A percentile compares a stretch with the other conserved stretches of the same genome.
Evolutionary conservation across 2,113 vertebrate species (phyloP).

Genomic region (Hippocampus comes): DNA sequence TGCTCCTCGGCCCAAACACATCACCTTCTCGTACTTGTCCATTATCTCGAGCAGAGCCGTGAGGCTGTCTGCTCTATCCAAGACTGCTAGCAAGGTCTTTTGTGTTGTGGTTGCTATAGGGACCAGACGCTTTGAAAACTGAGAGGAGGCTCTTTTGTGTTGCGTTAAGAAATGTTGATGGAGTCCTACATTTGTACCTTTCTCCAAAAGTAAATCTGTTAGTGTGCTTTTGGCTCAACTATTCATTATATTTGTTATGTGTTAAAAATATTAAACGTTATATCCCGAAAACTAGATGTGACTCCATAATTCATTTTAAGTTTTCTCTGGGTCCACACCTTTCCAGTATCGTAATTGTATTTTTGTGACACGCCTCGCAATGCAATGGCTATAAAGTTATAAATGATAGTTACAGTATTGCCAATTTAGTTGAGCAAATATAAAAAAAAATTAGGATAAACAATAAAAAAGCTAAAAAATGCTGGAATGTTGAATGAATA

Average conservation of each 20-base stretch:
- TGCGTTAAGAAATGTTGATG: background rate
- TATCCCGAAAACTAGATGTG: background rate
- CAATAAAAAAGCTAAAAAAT: too few relatives aligned
- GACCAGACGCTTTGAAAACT: constrained; percentile 2
- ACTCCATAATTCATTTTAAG: too few relatives aligned
- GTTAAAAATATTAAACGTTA: background rate
- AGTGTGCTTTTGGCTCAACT: background rate
- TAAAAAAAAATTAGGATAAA: too few relatives aligned
- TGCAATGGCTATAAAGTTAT: too few relatives aligned
- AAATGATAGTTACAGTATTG: too few relatives aligned
- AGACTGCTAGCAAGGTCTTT: background rate
- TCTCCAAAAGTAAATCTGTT: background rate
- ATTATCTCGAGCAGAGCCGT: constrained; percentile 24
- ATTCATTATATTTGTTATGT: background rate
- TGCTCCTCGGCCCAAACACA: constrained; percentile 71
- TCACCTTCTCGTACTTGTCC: constrained; percentile 72
- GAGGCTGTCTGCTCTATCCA: too few relatives aligned
- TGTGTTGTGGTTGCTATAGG: constrained; percentile 31
- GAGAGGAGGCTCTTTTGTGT: background rate
- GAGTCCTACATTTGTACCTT: background rate
- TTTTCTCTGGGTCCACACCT: too few relatives aligned
- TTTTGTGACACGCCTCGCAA: too few relatives aligned
- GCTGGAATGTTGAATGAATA: too few relatives aligned
- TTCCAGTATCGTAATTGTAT: too few relatives aligned
- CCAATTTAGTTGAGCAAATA: too few relatives aligned